Base-by-base conservation (phyloP, 2,113 vertebrate species). In the Caloenas nicobarica region DNA sequence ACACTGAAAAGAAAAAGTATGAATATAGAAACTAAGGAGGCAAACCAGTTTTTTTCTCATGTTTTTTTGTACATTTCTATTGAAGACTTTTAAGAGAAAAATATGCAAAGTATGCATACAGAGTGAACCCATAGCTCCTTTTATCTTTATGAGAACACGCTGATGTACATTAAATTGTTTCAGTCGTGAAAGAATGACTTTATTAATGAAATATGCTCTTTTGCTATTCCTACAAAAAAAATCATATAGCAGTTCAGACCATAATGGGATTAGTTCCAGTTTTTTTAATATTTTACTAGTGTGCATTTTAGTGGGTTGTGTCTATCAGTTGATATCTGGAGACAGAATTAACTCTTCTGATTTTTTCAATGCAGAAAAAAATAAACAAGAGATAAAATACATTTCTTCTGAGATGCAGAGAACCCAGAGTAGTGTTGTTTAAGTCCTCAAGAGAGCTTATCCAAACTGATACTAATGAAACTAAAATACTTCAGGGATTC, bases 71-170 rank as follows among this genome's bases (percentile, higher is more conserved):
- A n/a, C 14, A 56, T 36, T 74, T 79, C 7, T 17, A 10, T 36
- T 72, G 15, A 89, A 87, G 24, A 24, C 17, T 65, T 84, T 29
- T 19, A 50, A 70, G 81, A 40, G 16, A 81, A 93, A 79, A 86
- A 69, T 58, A 16, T 16, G 42, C 42, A 21, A n/a, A 78, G 33
- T 7, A 48, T 46, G 70, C 14, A 53, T 56, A 51, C 31, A 26
- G 22, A 73, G 6, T 48, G 19, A 74, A 66, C 66, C 0, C 0
- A 5, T 34, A 81, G 11, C 10, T 83, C 1, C 0, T 79, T 83
- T 61, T 54, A 11, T 42, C 22, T 48, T 13, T 34, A 48, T 82
- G n/a, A 71, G 17, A 72, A 57, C 6, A 12, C 42, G 17, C 8
- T 65, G 38, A 58, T 78, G 25, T 76, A 77, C 18, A 17, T 29